phyloP scores from a whole-genome alignment of 2,113 vertebrate species.

The Phaethon lepturus region DNA sequence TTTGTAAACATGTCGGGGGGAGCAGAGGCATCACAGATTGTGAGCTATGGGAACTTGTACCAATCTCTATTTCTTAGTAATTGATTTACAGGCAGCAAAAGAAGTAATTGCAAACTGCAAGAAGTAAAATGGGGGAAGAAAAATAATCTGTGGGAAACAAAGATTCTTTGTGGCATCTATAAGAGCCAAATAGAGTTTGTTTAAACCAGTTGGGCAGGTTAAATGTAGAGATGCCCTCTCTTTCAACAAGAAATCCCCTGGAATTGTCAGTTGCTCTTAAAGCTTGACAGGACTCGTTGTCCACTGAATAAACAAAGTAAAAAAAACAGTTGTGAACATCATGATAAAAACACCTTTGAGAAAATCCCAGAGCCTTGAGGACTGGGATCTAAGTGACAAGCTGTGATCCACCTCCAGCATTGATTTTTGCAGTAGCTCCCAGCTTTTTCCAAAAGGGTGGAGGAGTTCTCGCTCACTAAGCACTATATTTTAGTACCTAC shows the following conservation, averaged over 20 bases:
- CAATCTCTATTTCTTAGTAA: neutral
- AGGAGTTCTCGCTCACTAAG: neutral
- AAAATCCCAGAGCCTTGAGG: neutral
- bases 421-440: neutral
- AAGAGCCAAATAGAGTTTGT: neutral
- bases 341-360: neutral
- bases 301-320: neutral
- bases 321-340: neutral
- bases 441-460: neutral
- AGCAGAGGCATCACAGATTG: accelerated
- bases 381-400: neutral
- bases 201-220: constrained; percentile 44
- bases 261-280: neutral
- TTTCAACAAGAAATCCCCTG: neutral
- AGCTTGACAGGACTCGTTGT: constrained; percentile 1
- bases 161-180: constrained; percentile 14
- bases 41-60: neutral
- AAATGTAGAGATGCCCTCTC: constrained; percentile 7
- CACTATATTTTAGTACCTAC: neutral
- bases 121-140: neutral
- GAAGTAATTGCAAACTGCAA: neutral
- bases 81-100: neutral
- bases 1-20: accelerated
- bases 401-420: neutral
- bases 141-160: neutral